Base-by-base conservation (phyloP, 2,797 vertebrate species). In the Xiphorhynchus erythropygius region DNA sequence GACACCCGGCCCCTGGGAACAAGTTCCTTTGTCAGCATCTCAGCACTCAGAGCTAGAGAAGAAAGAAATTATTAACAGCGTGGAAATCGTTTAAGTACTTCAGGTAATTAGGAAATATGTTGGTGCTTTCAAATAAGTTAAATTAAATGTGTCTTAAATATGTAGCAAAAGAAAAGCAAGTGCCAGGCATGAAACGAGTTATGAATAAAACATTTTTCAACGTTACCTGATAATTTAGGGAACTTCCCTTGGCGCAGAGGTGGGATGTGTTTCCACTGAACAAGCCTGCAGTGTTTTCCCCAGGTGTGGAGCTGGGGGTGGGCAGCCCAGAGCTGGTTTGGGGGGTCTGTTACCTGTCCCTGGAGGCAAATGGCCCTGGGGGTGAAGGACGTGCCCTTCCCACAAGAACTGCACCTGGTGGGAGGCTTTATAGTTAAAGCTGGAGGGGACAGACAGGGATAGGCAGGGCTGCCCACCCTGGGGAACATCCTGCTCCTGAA, bases 61-160 rank as follows among this genome's bases (percentile, higher is more conserved):
- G 46, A 44, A 53, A 21, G 6, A 21, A 67, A 75, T 63, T 87
- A 87, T 84, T 71, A 79, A 37, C 37, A 32, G 75, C 2, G 0
- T 50, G 77, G 73, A 85, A 76, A 71, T 18, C 0, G 0, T 25
- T 87, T 49, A 35, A 62, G 55, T 39, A 22, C 76, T 92, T 33
- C 60, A 74, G 80, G 86, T 88, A 95, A 96, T 96, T 88, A 74
- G 89, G 39, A 92, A 90, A 95, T 73, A 74, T 7, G 64, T 86
- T 25, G 24, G 49, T 0, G 27, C 83, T 86, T 79, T 88, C 86
- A 94, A 88, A 90, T 53, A 59, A 73, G 64, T 88, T 49, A 79
- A 93, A 85, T 93, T 68, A 90, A 90, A 86, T n/a, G 60, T 92
- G 81, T 78, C 50, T 86, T 77, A 77, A 92, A 63, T 69, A 85